Conservation (phyloP, 2,888 invertebrate species). For the Polydrusus pterygomalis region DNA sequence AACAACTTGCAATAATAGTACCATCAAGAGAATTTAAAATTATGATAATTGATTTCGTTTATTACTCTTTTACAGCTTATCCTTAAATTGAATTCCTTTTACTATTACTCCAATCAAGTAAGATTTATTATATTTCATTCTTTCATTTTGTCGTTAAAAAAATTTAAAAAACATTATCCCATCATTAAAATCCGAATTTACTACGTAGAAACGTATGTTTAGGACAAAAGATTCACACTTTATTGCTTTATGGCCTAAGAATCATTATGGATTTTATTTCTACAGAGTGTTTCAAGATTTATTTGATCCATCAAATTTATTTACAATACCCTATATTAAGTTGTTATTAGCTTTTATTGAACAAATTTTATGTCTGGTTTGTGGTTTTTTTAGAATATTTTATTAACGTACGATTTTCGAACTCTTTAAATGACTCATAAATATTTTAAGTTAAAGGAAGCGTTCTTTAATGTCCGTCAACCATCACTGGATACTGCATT, state of each 20-base stretch:
- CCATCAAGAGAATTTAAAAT: slow-evolving; percentile 4
- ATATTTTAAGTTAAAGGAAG: not conserved
- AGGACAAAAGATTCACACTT: slow-evolving; percentile 33
- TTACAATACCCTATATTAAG: slow-evolving; percentile 55
- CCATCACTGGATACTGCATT: slow-evolving; percentile 1
- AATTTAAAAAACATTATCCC: slow-evolving; percentile 13
- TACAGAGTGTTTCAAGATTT: slow-evolving; percentile 46
- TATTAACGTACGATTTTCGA: slow-evolving; percentile 1
- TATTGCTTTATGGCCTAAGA: slow-evolving; percentile 51
- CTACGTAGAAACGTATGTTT: slow-evolving; percentile 19
- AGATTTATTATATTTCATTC: slow-evolving; percentile 30
- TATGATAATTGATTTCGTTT: slow-evolving; percentile 10
- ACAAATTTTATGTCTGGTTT: slow-evolving; percentile 47
- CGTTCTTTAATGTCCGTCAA: slow-evolving; percentile 1
- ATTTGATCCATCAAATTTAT: slow-evolving; percentile 49
- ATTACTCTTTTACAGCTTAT: slow-evolving; percentile 18
- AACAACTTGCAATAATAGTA: slow-evolving; percentile 15
- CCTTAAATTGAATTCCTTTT: slow-evolving; percentile 14
- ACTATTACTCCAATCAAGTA: slow-evolving; percentile 19
- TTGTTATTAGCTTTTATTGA: slow-evolving; percentile 53
- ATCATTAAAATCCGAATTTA: slow-evolving; percentile 24
- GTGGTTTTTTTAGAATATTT: slow-evolving; percentile 17
- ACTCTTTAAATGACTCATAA: slow-evolving; percentile 6
- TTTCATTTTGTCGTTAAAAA: slow-evolving; percentile 21
- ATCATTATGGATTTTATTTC: slow-evolving; percentile 49